Evolutionary conservation across 2,888 invertebrate species (phyloP), one percentile per base, ranked within the genome.

Genomic region (Erannis defoliaria): DNA sequence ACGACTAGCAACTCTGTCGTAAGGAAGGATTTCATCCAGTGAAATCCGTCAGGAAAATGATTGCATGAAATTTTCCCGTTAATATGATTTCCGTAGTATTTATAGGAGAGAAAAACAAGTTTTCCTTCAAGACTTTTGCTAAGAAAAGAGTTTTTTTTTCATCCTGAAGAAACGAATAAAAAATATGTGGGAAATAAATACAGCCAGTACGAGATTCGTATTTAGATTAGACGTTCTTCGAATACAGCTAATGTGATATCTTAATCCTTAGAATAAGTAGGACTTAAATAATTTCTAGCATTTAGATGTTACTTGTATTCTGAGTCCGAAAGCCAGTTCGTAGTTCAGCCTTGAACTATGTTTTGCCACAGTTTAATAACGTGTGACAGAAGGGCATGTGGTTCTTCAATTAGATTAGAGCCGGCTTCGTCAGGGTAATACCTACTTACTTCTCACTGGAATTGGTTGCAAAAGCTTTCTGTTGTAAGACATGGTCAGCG

Each of bases 341-440:
- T 0, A 40, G 12, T 16, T 10, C 26, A 46, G 31, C 46, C 46
- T 46, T 46, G 46, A 46, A 31, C 31, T 8, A 5, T 46, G 31
- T 46, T 46, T 31, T 18, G 46, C n/a, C 12, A n/a, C 18, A 46
- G 46, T 16, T 46, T 46, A 46, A 31, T 31, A 46, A 46, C 31
- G 18, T 19, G 46, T 46, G 46, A 31, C 46, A 46, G 46, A 19
- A 31, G 12, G 16, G 46, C 46, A 46, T 46, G 12, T 49, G 42
- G 23, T 43, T 29, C 26, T 45, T 51, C 35, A 37, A 57, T 51
- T 57, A 43, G 50, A 50, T 57, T 57, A 57, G 37, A 43, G 14
- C 19, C 50, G 14, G 16, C 38, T 19, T 14, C 48, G 33, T 48
- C 38, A 48, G 14, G 40, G 48, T 29, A 26, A 40, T 14, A 48